These are phyloP conservation scores for Perca fluviatilis DNA, from an alignment of 2,113 vertebrate genomes.

Conservation along the genomic window DNA sequence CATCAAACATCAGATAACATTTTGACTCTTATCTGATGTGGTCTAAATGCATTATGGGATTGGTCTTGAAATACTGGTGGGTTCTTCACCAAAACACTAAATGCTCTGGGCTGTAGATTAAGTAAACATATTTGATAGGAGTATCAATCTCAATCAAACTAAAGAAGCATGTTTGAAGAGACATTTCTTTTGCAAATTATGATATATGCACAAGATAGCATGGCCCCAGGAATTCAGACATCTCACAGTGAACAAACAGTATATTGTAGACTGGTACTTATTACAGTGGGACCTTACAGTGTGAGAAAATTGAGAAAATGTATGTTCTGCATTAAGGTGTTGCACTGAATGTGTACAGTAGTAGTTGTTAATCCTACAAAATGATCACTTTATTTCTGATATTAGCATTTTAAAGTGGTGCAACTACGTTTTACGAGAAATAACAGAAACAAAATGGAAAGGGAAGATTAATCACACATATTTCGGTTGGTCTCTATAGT, in stretches of 20 bases:
- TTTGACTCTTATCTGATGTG: slow-evolving; percentile 1
- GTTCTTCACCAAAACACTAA: slow-evolving; percentile 6
- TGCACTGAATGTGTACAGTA: background rate
- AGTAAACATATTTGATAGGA: background rate
- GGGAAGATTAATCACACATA: background rate
- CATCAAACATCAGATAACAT: slow-evolving; percentile 9
- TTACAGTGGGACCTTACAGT: background rate
- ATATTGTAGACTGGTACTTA: background rate
- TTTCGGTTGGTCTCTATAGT: background rate
- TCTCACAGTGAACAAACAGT: background rate
- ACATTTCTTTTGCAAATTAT: background rate
- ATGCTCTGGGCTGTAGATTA: background rate
- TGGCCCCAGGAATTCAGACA: background rate
- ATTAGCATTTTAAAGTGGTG: background rate
- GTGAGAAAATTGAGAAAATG: background rate
- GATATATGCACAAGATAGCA: background rate
- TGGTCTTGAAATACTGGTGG: background rate
- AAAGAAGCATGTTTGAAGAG: background rate
- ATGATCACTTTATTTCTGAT: background rate
- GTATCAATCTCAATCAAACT: background rate
- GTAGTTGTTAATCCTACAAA: background rate
- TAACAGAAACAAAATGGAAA: background rate
- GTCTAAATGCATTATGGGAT: background rate
- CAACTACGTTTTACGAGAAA: background rate
- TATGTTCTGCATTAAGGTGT: background rate